A percentile compares a stretch with the other conserved stretches of the same genome.
Conservation (phyloP, 1,140 invertebrate genomes). For the Antheraea mylitta region DNA sequence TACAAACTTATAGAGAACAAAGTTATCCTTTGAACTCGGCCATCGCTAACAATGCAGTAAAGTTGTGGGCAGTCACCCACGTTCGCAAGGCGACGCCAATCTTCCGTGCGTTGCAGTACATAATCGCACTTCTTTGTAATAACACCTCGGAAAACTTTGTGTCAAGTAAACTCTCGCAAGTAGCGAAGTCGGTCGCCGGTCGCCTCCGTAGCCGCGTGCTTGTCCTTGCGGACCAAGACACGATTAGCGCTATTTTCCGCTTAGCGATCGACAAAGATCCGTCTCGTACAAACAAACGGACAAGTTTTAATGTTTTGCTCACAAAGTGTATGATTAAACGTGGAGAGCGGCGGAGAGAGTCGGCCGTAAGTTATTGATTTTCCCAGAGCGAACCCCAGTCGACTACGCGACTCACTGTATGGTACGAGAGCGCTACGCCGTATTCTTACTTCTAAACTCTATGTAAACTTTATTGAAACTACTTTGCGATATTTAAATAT, state of each 20-base stretch:
- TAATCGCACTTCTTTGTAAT: conserved; percentile 76
- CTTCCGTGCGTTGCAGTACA: conserved; percentile 57
- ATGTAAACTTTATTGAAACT: conserved; percentile 42
- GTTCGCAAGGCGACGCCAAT: not conserved
- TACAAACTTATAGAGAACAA: conserved; percentile 35
- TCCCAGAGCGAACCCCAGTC: conserved; percentile 75
- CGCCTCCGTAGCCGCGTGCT: conserved; percentile 33
- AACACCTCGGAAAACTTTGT: conserved; percentile 75
- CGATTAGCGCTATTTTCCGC: conserved; percentile 30
- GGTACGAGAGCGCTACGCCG: conserved; percentile 48
- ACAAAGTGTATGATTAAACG: conserved; percentile 78
- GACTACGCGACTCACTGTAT: conserved; percentile 67
- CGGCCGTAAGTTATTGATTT: conserved; percentile 80
- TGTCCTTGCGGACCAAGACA: not conserved
- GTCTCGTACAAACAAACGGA: conserved; percentile 75
- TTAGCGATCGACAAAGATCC: conserved; percentile 43
- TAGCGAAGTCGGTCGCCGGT: conserved; percentile 30
- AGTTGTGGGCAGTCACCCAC: conserved; percentile 39
- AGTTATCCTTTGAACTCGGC: conserved; percentile 70
- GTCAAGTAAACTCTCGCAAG: conserved; percentile 71
- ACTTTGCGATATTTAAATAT: conserved; percentile 36
- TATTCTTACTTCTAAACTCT: conserved; percentile 49
- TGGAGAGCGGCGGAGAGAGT: conserved; percentile 75
- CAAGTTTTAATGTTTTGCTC: conserved; percentile 79
- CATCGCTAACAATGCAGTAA: conserved; percentile 70